These are phyloP conservation scores for Callimorpha dominula DNA, from an alignment of 2,888 invertebrate species.

Conservation along the genomic window DNA sequence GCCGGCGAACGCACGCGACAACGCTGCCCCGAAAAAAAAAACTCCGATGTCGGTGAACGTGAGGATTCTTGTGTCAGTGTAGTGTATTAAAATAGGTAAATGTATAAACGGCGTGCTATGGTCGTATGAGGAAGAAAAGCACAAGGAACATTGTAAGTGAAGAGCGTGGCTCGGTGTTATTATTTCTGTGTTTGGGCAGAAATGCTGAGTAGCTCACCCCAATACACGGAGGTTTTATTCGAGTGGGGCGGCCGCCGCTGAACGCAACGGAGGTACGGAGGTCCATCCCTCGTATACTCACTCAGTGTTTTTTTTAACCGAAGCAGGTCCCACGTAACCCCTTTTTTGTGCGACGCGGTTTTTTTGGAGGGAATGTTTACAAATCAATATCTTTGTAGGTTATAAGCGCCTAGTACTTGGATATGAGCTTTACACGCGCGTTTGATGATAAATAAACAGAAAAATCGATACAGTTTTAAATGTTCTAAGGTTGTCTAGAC, in stretches of 20 bases:
- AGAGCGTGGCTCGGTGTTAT: conserved; percentile 74
- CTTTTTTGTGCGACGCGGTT: conserved; percentile 76
- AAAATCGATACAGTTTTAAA: neutral
- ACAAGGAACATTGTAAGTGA: conserved; percentile 85
- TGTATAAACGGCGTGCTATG: conserved; percentile 86
- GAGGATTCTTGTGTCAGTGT: conserved; percentile 82
- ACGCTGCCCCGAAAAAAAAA: conserved; percentile 78
- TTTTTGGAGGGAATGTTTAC: conserved; percentile 83
- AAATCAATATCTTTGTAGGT: conserved; percentile 76
- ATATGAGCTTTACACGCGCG: conserved; percentile 51
- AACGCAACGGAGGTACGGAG: conserved; percentile 84
- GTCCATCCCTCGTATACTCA: conserved; percentile 82
- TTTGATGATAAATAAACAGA: conserved; percentile 54
- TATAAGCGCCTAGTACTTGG: conserved; percentile 70
- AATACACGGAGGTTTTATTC: conserved; percentile 71
- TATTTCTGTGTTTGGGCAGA: conserved; percentile 75
- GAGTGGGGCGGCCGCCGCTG: conserved; percentile 80
- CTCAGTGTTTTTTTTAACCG: conserved; percentile 74
- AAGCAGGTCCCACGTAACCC: conserved; percentile 80
- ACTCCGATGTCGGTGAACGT: conserved; percentile 80
- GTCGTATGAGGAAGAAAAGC: conserved; percentile 87
- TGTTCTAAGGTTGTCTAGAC: neutral
- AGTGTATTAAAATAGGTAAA: conserved; percentile 85
- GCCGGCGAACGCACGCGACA: conserved; percentile 89
- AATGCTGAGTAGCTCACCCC: conserved; percentile 81